phyloP scores from a whole-genome alignment of 1,140 invertebrate species.

The Lysiphlebus fabarum region DNA sequence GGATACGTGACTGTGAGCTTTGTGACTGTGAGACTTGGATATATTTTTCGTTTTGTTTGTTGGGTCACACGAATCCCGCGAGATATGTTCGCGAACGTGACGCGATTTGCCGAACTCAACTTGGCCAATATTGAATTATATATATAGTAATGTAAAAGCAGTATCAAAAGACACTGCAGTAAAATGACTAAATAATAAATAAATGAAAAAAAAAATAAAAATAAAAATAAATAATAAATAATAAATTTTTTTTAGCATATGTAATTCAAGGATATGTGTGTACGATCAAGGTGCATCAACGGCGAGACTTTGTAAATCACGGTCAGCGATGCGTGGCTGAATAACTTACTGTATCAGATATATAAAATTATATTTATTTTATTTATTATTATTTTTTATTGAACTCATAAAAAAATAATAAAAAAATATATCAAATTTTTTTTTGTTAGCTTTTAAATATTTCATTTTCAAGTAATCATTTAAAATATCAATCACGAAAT shows the following conservation, averaged over 20 bases:
- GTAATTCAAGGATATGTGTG: slow-evolving; percentile 1
- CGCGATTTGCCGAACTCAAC: slow-evolving; percentile 12
- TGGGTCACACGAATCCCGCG: slow-evolving; percentile 11
- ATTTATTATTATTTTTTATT: slow-evolving; percentile 32
- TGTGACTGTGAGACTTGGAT: slow-evolving; percentile 5
- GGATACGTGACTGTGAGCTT: slow-evolving; percentile 23
- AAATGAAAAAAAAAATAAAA: too few species aligned
- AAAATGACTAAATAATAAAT: too few species aligned
- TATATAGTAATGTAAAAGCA: neutral
- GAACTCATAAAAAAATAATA: slow-evolving; percentile 9
- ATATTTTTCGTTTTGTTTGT: slow-evolving; percentile 9
- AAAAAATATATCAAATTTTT: neutral
- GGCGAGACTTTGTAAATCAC: slow-evolving; percentile 34
- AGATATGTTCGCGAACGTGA: slow-evolving; percentile 18
- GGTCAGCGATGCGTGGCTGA: slow-evolving; percentile 33
- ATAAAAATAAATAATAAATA: too few species aligned
- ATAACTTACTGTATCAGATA: slow-evolving; percentile 29
- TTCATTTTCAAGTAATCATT: slow-evolving; percentile 42
- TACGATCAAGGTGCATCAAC: slow-evolving; percentile 5
- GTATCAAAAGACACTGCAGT: neutral
- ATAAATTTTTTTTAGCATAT: neutral
- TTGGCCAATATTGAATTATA: slow-evolving; percentile 22
- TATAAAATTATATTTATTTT: slow-evolving; percentile 24
- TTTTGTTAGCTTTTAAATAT: neutral
- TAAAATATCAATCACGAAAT: slow-evolving; percentile 54